These are phyloP conservation scores for Pogoniulus pusillus DNA, from an alignment of 2,797 vertebrate genomes.

Conservation along the genomic window DNA sequence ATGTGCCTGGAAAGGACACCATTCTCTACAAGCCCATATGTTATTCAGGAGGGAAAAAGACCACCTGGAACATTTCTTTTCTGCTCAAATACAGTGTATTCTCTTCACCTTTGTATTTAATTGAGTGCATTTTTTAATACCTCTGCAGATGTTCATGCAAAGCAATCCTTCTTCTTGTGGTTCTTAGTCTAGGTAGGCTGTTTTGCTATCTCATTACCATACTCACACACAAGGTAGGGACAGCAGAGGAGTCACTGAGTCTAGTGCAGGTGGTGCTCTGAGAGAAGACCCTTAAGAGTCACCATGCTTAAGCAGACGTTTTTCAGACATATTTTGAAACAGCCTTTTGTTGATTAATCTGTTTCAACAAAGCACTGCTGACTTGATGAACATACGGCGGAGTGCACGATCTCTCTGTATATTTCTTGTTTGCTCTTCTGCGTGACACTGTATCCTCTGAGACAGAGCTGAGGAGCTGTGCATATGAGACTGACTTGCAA, in stretches of 20 bases:
- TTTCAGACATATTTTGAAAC: background rate
- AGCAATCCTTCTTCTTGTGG: background rate
- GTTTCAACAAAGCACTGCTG: background rate
- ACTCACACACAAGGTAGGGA: background rate
- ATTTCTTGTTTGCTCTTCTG: background rate
- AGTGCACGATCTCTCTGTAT: background rate
- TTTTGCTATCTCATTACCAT: background rate
- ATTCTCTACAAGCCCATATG: background rate
- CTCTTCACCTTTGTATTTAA: background rate
- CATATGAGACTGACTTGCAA: background rate
- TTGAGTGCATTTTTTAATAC: background rate
- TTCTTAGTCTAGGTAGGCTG: background rate
- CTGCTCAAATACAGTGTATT: background rate
- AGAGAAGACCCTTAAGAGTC: background rate
- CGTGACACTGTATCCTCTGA: background rate
- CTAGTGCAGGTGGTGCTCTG: background rate
- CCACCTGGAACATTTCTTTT: background rate
- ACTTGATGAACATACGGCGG: background rate
- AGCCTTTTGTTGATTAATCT: background rate
- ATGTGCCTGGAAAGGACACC: background rate
- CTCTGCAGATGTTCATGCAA: background rate
- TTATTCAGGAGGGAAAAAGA: background rate
- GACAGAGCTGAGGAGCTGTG: background rate
- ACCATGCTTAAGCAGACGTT: background rate
- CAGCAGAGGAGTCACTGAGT: background rate